Base-by-base conservation (phyloP, 2,797 vertebrate genomes). In the Triplophysa bombifrons region DNA sequence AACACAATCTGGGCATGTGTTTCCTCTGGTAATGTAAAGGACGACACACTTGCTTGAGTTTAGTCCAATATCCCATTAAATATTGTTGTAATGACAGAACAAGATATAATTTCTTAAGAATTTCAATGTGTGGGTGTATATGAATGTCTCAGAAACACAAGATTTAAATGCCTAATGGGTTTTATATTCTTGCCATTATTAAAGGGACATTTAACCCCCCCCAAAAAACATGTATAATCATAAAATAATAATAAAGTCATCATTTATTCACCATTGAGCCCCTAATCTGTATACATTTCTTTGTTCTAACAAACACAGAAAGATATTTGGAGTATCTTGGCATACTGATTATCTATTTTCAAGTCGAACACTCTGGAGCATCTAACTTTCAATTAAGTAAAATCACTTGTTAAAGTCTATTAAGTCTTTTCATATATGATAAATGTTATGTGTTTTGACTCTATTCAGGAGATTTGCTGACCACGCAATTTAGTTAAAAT, bases 391-490 rank as follows among this genome's bases (percentile, higher is more conserved):
- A 38, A 65, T 13, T 14, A 76, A 89, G 82, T 85, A 84, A 87
- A 89, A 83, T 88, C 90, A 53, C 50, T 66, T 79, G 69, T 88
- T 91, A 92, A 90, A 89, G 86, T 76, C 19, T 86, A 89, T 83
- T 90, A 90, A 91, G 83, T 80, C 64, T 82, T 91, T 92, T 91
- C 86, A 90, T 82, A 85, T 51, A 66, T 88, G 83, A 85, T 88
- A 86, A 90, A 90, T 88, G 90, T 92, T 93, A 72, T 80, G 79
- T 56, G 63, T 87, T 88, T 88, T 83, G 79, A 70, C n/a, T 65
- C 81, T 85, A 90, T 92, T 91, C 90, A 88, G 91, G 88, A 86
- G 84, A 88, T 89, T 84, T 88, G 91, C 92, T 92, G 91, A 92
- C 89, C 87, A 80, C 89, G 91, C 89, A 90, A 89, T 91, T 91